These are phyloP conservation scores for Drosophila subpulchrella DNA, from an alignment of 1,140 invertebrate genomes.

Conservation along the genomic window DNA sequence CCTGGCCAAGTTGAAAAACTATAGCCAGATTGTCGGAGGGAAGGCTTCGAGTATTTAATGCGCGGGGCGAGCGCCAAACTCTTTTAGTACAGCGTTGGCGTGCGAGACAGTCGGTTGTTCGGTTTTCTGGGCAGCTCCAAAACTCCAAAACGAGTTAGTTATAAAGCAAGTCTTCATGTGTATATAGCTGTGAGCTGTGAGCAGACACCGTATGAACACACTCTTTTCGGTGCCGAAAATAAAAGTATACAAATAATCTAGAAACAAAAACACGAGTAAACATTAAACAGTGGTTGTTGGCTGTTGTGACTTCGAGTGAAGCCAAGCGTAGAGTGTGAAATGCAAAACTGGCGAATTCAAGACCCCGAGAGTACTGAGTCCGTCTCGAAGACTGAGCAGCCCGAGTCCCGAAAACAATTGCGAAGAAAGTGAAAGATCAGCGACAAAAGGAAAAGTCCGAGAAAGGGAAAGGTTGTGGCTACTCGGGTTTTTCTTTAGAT, in stretches of 20 bases:
- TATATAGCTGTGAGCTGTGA: constrained; percentile 8
- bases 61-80: constrained; percentile 63
- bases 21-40: constrained; percentile 58
- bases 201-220: constrained; percentile 19
- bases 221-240: constrained; percentile 31
- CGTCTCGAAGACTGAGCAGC: constrained; percentile 60
- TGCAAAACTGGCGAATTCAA: constrained; percentile 57
- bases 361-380: constrained; percentile 15
- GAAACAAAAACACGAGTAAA: constrained; percentile 41
- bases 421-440: constrained; percentile 73
- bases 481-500: constrained; percentile 18
- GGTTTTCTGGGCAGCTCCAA: constrained; percentile 49
- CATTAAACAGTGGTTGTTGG: constrained; percentile 37
- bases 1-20: constrained; percentile 29
- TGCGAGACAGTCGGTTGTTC: constrained; percentile 78
- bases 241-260: constrained; percentile 63
- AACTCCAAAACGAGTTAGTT: constrained; percentile 40
- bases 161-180: constrained; percentile 20
- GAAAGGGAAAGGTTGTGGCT: constrained; percentile 63
- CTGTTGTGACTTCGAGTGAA: constrained; percentile 46
- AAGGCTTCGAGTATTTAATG: constrained; percentile 69
- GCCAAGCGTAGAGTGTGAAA: constrained; percentile 77
- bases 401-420: constrained; percentile 68
- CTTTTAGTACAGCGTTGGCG: constrained; percentile 83
- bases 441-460: constrained; percentile 40